Base-by-base conservation (phyloP, 1,140 invertebrate species). In the Drosophila eugracilis region DNA sequence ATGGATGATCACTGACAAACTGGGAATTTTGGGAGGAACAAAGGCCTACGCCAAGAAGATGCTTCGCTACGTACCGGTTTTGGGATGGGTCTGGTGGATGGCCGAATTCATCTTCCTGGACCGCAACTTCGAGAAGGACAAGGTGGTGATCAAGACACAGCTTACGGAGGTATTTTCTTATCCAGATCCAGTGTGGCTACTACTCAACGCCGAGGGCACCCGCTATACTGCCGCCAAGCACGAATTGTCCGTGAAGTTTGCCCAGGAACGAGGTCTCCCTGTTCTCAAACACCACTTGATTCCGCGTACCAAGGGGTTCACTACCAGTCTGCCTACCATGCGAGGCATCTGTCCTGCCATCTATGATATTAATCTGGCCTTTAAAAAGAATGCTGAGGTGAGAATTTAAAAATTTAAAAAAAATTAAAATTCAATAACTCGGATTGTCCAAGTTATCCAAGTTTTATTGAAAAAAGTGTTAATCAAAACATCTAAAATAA, bases 81-180 rank as follows among this genome's bases (percentile, higher is more conserved):
- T 99, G 62, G 98, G 98, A 41, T 99, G 98, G 97, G 95, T 95
- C 54, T 99, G 97, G 97, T 96, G 96, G 92, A 97, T 98, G 92
- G 95, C 95, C 1, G 98, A 99, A 91, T 96, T 95, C 92, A 96
- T 98, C 44, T 99, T 99, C 92, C 92, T 99, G 28, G 96, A 98
- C 91, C 94, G 98, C 69, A 96, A 96, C 75, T 99, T 96, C 94
- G 95, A 97, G 4, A 97, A 98, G 92, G 98, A 98, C 91, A 96
- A 94, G 91, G 94, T 95, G 78, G 95, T 95, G 44, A 97, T 99
- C 74, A 94, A 94, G 59, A 92, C 92, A 17, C 96, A 98, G 92
- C 94, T 99, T 47, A 93, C 93, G 75, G 94, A 96, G 91, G 92
- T 98, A 21, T 94, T 94, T 44, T 95, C 97, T 67, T 98, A 98